These are phyloP conservation scores for Enteromius thamalakanensis DNA, from an alignment of 2,797 vertebrate species.

Conservation along the genomic window DNA sequence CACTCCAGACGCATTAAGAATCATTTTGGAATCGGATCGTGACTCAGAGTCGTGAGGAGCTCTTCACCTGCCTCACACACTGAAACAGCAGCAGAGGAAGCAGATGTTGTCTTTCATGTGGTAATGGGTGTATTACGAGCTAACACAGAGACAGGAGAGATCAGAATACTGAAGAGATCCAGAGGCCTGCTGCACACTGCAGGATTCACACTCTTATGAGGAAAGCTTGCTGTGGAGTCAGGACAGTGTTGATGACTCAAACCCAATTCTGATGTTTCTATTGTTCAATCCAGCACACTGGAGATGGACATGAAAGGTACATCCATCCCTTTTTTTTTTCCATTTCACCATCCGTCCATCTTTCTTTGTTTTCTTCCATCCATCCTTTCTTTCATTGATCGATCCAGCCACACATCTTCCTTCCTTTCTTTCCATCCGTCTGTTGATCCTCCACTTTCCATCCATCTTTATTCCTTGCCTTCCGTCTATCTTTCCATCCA, in stretches of 20 bases:
- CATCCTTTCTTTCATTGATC: too few relatives aligned
- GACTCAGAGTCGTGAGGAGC: slow-evolving; percentile 2
- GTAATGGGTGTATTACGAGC: slow-evolving; percentile 74
- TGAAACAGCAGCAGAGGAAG: slow-evolving; percentile 5
- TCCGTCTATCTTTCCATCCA: not conserved
- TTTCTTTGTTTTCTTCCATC: not conserved
- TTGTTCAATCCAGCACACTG: not conserved
- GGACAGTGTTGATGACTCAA: not conserved
- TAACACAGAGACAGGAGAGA: slow-evolving; percentile 14
- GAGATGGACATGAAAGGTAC: too few relatives aligned
- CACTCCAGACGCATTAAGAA: not conserved
- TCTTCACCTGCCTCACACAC: slow-evolving; percentile 13
- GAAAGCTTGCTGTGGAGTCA: not conserved
- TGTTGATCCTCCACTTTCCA: not conserved
- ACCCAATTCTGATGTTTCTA: not conserved
- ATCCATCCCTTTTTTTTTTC: not conserved
- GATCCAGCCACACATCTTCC: too few relatives aligned
- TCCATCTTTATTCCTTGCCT: not conserved
- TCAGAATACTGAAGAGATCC: slow-evolving; percentile 39
- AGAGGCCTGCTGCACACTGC: not conserved
- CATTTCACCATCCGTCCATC: not conserved
- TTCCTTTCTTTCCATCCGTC: not conserved
- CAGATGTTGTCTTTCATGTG: slow-evolving; percentile 78
- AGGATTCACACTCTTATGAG: not conserved
- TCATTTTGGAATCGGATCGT: not conserved